These are phyloP conservation scores for Emys orbicularis DNA, from an alignment of 2,797 vertebrate genomes.

Conservation along the genomic window DNA sequence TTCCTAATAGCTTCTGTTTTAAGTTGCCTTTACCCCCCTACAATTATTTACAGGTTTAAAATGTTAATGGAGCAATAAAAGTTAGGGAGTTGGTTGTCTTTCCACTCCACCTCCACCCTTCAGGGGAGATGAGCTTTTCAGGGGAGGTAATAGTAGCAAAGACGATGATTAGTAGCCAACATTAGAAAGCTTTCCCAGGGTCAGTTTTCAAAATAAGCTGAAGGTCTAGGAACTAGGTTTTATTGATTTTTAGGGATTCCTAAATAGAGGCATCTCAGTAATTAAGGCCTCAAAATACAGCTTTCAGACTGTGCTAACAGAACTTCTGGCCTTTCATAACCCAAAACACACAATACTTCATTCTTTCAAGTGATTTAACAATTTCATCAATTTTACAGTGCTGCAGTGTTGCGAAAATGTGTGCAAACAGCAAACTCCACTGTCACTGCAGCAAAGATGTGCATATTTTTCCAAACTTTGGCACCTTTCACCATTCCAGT, in stretches of 20 bases:
- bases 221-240: conserved; percentile 49
- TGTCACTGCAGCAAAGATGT: background rate
- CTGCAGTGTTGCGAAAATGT: background rate
- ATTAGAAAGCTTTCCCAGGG: conserved; percentile 66
- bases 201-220: conserved; percentile 56
- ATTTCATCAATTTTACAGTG: background rate
- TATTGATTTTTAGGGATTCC: conserved; percentile 55
- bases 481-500: background rate
- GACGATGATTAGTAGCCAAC: conserved; percentile 36
- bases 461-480: background rate
- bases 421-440: background rate
- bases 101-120: background rate
- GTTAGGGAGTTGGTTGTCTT: conserved; percentile 11
- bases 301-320: conserved; percentile 29
- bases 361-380: background rate
- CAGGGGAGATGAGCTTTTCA: conserved; percentile 37
- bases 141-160: conserved; percentile 51
- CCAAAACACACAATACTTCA: rapidly evolving
- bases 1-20: conserved; percentile 61
- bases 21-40: conserved; percentile 51
- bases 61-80: background rate
- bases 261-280: conserved; percentile 58
- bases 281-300: conserved; percentile 56
- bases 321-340: background rate
- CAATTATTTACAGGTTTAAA: conserved; percentile 75